These are phyloP conservation scores for Monoplex corrugatus DNA, from an alignment of 2,888 invertebrate genomes.

Conservation along the genomic window DNA sequence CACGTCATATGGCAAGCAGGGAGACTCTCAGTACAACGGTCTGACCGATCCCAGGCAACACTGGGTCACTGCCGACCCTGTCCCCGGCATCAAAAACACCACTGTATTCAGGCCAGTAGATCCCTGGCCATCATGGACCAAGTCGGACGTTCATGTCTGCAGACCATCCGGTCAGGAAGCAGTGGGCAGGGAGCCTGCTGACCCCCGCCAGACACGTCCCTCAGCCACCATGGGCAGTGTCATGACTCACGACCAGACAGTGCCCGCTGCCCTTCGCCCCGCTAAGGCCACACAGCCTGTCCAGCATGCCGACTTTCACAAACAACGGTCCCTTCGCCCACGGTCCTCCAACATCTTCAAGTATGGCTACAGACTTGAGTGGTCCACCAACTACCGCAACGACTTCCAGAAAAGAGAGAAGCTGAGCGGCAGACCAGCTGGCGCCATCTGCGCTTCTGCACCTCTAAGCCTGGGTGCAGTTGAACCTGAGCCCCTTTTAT, in stretches of 20 bases:
- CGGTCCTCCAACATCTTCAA: neutral
- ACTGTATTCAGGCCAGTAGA: neutral
- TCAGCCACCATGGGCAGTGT: neutral
- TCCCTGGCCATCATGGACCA: neutral
- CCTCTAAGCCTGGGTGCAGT: neutral
- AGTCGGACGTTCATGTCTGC: neutral
- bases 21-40: neutral
- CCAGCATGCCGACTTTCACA: neutral
- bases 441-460: neutral
- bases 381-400: slow-evolving; percentile 7
- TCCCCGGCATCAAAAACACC: neutral
- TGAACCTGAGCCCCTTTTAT: neutral
- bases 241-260: neutral
- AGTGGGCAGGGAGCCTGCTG: neutral
- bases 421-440: slow-evolving; percentile 8
- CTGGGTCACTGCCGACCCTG: neutral
- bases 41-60: neutral
- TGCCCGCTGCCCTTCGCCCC: neutral
- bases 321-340: neutral
- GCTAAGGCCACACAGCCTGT: neutral
- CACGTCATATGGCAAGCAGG: neutral
- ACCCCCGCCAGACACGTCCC: neutral
- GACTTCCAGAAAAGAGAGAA: neutral
- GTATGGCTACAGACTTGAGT: neutral
- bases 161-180: neutral